A percentile compares a stretch with the other conserved stretches of the same genome.
phyloP scores from a whole-genome alignment of 2,888 invertebrate species.

The Meteorus cinctellus region DNA sequence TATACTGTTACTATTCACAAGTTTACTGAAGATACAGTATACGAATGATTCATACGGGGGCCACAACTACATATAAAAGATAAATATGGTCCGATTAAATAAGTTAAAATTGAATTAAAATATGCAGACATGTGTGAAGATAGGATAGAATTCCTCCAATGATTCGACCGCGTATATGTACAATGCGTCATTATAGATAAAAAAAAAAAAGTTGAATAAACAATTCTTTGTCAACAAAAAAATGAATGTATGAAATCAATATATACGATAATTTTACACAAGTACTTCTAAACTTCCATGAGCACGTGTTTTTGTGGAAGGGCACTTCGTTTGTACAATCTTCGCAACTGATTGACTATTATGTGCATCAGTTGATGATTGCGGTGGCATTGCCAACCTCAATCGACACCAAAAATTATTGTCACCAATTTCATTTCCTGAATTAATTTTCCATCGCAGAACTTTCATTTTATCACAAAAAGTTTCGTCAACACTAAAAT shows the following conservation, averaged over 20 bases:
- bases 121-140: neutral
- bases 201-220: slow-evolving; percentile 2
- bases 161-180: slow-evolving; percentile 4
- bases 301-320: slow-evolving; percentile 67
- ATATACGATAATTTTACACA: slow-evolving; percentile 61
- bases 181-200: slow-evolving; percentile 12
- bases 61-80: neutral
- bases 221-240: slow-evolving; percentile 26
- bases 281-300: slow-evolving; percentile 71
- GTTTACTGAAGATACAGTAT: neutral
- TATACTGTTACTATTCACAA: no score
- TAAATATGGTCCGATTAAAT: slow-evolving; percentile 6
- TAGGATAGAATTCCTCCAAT: neutral
- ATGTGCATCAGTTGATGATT: slow-evolving; percentile 49
- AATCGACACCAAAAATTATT: slow-evolving; percentile 80
- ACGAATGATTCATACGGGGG: no score
- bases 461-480: slow-evolving; percentile 61
- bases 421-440: slow-evolving; percentile 67
- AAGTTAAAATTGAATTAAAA: neutral
- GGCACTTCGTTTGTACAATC: slow-evolving; percentile 66
- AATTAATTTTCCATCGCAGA: slow-evolving; percentile 60
- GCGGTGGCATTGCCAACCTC: slow-evolving; percentile 79
- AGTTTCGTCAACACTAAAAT: slow-evolving; percentile 72
- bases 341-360: slow-evolving; percentile 68
- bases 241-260: slow-evolving; percentile 55